Evolutionary conservation across 1,140 invertebrate species (phyloP).

Genomic region (Coptotermes formosanus): DNA sequence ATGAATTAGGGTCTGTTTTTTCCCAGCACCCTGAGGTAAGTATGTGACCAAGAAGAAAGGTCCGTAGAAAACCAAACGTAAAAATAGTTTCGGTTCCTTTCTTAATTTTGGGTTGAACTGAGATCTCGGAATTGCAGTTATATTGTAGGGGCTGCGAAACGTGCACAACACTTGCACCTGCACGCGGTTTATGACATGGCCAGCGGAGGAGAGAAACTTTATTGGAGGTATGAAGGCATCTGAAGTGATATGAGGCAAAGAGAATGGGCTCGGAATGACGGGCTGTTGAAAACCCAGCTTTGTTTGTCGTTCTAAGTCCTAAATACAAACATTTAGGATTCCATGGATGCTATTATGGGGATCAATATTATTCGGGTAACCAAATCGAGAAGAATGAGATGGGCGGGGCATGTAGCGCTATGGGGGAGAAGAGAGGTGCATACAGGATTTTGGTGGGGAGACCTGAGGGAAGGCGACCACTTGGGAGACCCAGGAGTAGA

Average conservation of each 20-base stretch:
- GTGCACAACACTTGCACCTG: not conserved
- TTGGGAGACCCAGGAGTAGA: no score
- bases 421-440: no score
- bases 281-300: not conserved
- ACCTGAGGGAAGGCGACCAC: no score
- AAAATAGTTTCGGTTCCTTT: not conserved
- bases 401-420: no score
- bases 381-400: no score
- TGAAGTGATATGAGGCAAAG: not conserved
- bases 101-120: not conserved
- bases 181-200: not conserved
- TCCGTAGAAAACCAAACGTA: not conserved
- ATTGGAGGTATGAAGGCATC: not conserved
- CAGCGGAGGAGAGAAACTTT: not conserved
- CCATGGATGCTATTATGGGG: no score
- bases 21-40: not conserved
- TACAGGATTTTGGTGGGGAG: no score
- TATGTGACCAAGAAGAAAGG: not conserved
- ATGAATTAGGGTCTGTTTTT: not conserved
- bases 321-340: no score
- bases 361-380: no score
- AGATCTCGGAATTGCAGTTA: not conserved
- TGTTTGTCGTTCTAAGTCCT: no score
- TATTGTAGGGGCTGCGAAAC: not conserved
- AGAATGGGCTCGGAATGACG: not conserved